These are phyloP conservation scores for Orchestia grillus DNA, from an alignment of 1,140 invertebrate species.

Conservation along the genomic window DNA sequence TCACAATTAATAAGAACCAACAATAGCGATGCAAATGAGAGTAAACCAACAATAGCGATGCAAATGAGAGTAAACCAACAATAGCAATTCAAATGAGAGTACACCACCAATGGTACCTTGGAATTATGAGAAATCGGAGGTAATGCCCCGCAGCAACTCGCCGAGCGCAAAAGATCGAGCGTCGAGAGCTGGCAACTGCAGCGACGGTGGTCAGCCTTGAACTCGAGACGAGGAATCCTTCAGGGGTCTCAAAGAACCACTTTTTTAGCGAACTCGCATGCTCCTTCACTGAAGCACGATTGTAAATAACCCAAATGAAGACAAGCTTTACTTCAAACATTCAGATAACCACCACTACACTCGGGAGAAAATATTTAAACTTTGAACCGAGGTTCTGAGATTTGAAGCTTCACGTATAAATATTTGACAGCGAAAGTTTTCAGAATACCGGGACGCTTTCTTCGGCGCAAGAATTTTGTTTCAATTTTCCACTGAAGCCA, in stretches of 20 bases:
- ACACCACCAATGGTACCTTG: background rate
- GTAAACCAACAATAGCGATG: too few relatives aligned
- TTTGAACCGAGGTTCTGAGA: background rate
- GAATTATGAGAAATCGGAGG: background rate
- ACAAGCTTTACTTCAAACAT: background rate
- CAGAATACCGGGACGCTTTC: background rate
- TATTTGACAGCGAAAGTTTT: background rate
- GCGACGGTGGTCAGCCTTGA: background rate
- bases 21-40: too few relatives aligned
- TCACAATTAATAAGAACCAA: background rate
- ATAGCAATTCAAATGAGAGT: background rate
- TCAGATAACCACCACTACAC: background rate
- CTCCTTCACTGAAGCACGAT: background rate
- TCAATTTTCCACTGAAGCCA: background rate
- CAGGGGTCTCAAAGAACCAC: background rate
- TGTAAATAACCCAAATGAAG: background rate
- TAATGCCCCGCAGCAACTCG: background rate
- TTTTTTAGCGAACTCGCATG: slow-evolving; percentile 3
- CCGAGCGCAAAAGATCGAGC: background rate
- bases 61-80: background rate
- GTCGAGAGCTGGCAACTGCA: background rate
- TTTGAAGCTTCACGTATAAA: background rate
- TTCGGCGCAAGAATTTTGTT: background rate
- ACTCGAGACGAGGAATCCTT: background rate
- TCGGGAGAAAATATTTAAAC: background rate